Conservation (phyloP, 2,888 invertebrate genomes). For the Hetaerina titia region DNA sequence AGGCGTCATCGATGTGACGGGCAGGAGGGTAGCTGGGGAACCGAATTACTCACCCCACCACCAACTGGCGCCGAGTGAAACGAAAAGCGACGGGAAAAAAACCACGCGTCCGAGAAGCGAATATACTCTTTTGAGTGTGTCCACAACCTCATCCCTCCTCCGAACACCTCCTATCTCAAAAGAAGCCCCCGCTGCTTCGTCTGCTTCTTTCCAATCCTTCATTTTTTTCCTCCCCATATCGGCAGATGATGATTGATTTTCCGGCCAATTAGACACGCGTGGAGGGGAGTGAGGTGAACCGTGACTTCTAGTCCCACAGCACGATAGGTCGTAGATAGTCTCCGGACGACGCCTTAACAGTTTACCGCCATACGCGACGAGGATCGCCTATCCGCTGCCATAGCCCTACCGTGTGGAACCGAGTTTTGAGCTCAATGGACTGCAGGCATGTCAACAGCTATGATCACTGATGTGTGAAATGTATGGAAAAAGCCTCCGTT, state of each 20-base stretch:
- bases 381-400: not conserved
- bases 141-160: not conserved
- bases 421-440: not conserved
- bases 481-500: not conserved
- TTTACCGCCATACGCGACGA: not conserved
- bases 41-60: not conserved
- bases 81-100: not conserved
- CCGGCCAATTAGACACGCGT: constrained; percentile 48
- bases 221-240: constrained; percentile 14
- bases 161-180: not conserved
- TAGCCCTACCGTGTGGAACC: not conserved
- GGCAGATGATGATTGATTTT: constrained; percentile 44
- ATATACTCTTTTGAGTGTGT: not conserved
- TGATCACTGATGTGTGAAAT: not conserved
- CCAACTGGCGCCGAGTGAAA: not conserved
- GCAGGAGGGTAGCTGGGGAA: not conserved
- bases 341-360: not conserved
- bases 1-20: not conserved
- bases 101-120: constrained; percentile 10
- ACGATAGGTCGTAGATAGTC: not conserved
- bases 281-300: constrained; percentile 9
- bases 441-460: not conserved
- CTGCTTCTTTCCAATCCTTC: not conserved
- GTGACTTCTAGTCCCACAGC: not conserved
- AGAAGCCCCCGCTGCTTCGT: not conserved